A percentile compares a stretch with the other conserved stretches of the same genome.
phyloP scores from a whole-genome alignment of 2,113 vertebrate genomes.

The Ailuropoda melanoleuca region DNA sequence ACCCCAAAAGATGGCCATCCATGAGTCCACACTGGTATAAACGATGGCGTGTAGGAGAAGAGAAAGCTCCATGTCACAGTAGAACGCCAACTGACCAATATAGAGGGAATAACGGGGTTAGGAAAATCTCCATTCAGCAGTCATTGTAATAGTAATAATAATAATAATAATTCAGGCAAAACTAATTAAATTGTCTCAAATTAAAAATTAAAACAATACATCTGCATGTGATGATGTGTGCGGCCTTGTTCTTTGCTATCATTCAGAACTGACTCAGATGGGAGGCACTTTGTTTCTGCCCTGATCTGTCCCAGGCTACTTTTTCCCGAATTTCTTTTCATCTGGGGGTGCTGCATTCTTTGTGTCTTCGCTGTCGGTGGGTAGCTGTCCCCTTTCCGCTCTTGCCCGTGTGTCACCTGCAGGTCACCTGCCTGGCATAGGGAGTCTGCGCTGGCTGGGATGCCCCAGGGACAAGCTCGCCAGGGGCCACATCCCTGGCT shows the following conservation, averaged over 20 bases:
- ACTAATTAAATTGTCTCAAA: neutral
- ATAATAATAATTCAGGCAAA: neutral
- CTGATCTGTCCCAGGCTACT: neutral
- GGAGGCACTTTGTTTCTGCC: neutral
- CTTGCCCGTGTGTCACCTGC: rapidly evolving
- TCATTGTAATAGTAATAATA: neutral
- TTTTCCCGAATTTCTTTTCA: neutral
- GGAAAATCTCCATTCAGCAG: neutral
- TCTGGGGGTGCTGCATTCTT: neutral
- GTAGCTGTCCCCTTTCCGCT: neutral
- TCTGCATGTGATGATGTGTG: neutral
- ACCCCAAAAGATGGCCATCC: neutral
- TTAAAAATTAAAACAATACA: neutral
- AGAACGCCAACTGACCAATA: neutral
- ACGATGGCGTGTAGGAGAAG: no score
- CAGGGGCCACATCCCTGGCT: neutral
- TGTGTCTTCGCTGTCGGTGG: neutral
- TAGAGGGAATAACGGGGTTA: neutral
- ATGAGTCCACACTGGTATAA: neutral
- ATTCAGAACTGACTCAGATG: neutral
- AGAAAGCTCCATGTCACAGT: neutral
- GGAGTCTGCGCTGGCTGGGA: neutral
- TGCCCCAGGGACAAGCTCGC: neutral
- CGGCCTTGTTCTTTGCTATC: neutral
- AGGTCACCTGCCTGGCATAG: no score